A percentile compares a stretch with the other conserved stretches of the same genome.
These are phyloP conservation scores for Otus scops DNA, from an alignment of 2,797 vertebrate species.

Conservation along the genomic window DNA sequence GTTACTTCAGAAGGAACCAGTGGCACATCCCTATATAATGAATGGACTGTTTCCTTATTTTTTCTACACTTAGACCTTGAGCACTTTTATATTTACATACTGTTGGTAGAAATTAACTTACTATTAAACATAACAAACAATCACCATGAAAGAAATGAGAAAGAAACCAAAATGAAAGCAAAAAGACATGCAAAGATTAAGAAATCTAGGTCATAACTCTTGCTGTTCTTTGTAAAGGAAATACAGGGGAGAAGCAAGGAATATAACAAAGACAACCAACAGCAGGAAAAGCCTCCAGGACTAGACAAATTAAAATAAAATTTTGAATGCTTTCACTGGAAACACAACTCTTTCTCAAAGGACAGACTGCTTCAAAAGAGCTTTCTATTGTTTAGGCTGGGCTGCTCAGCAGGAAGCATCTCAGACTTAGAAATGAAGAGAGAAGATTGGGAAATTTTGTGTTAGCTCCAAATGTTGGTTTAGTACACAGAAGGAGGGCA, in stretches of 20 bases:
- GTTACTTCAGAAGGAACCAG: background rate
- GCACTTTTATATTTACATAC: background rate
- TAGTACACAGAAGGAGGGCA: background rate
- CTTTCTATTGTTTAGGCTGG: background rate
- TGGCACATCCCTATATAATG: background rate
- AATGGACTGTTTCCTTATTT: background rate
- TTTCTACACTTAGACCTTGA: background rate
- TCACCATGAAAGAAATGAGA: fast-evolving
- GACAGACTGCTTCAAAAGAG: background rate
- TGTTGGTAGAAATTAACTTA: background rate
- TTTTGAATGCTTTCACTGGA: background rate
- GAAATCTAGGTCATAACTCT: background rate
- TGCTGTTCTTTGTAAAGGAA: background rate
- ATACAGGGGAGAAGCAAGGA: background rate
- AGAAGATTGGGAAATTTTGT: background rate
- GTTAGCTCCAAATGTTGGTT: background rate
- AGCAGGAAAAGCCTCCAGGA: background rate
- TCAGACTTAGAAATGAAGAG: background rate
- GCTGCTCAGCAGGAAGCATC: background rate
- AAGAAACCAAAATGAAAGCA: background rate
- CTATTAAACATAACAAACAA: background rate
- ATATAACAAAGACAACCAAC: background rate
- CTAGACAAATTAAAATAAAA: background rate
- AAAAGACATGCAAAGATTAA: background rate
- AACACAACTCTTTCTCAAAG: background rate